These are phyloP conservation scores for Cherax quadricarinatus DNA, from an alignment of 1,140 invertebrate genomes.

Conservation along the genomic window DNA sequence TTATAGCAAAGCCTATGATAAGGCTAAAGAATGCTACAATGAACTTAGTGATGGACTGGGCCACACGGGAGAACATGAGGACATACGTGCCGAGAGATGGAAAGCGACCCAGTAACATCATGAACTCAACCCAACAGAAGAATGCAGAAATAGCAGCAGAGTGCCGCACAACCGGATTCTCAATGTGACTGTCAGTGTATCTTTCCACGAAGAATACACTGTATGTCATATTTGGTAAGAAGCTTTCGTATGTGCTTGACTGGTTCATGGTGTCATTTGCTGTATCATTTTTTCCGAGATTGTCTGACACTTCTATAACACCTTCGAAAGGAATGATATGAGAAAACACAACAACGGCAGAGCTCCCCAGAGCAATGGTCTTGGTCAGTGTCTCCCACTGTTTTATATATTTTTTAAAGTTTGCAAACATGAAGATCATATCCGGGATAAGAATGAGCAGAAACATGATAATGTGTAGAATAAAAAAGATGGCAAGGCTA, in stretches of 20 bases:
- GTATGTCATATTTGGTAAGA: not conserved
- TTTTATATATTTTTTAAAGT: slow-evolving; percentile 67
- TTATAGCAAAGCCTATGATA: slow-evolving; percentile 74
- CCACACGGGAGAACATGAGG: slow-evolving; percentile 74
- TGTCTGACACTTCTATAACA: too few relatives aligned
- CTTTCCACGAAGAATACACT: not conserved
- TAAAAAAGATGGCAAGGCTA: slow-evolving; percentile 21
- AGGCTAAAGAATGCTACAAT: slow-evolving; percentile 73
- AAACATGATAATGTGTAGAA: slow-evolving; percentile 45
- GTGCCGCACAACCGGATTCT: slow-evolving; percentile 65
- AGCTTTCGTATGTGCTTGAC: not conserved
- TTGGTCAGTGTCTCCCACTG: slow-evolving; percentile 70
- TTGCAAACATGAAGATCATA: slow-evolving; percentile 66
- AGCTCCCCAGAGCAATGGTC: slow-evolving; percentile 49
- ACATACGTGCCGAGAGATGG: slow-evolving; percentile 81
- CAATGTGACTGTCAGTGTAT: not conserved
- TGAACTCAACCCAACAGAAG: slow-evolving; percentile 86
- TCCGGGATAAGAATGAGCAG: slow-evolving; percentile 63
- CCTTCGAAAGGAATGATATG: not conserved
- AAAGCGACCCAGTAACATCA: slow-evolving; percentile 86
- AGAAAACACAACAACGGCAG: slow-evolving; percentile 63
- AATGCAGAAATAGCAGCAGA: slow-evolving; percentile 83
- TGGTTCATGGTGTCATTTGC: not conserved
- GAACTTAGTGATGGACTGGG: slow-evolving; percentile 74
- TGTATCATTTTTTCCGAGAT: not conserved